Evolutionary conservation across 2,797 vertebrate species (phyloP).

Genomic region (Chelon auratus): DNA sequence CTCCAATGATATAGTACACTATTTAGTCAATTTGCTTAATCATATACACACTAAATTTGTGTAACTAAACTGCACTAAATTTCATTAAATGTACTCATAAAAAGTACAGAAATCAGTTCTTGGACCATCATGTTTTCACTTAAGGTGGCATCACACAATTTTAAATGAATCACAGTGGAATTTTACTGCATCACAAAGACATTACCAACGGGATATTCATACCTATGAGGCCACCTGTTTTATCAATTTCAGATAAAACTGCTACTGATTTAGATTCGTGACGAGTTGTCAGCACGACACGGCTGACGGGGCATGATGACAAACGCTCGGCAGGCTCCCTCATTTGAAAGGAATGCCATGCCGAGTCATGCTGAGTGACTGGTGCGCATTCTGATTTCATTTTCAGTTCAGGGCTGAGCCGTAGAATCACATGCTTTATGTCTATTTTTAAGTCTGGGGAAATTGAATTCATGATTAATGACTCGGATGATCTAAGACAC

Average conservation of each 20-base stretch:
- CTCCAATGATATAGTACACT: background rate
- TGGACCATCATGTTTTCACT: background rate
- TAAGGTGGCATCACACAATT: background rate
- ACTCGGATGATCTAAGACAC: conserved; percentile 13
- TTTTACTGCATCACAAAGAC: background rate
- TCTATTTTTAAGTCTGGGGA: conserved; percentile 4
- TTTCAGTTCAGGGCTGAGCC: background rate
- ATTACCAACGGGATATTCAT: too few species aligned
- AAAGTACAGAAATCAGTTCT: background rate
- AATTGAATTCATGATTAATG: background rate
- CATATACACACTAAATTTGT: too few species aligned
- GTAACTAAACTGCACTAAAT: background rate
- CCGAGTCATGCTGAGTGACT: background rate
- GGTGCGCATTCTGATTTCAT: background rate
- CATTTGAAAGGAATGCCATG: conserved; percentile 38
- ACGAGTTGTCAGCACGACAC: background rate
- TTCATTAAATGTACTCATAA: background rate
- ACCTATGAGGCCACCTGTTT: background rate
- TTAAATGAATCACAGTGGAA: background rate
- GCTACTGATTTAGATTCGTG: background rate
- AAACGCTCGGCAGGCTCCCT: background rate
- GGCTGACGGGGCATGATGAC: background rate
- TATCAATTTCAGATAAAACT: background rate
- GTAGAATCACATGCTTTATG: background rate
- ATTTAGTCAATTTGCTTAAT: background rate